Percentiles rank a stretch among this genome's conserved stretches.
These are phyloP conservation scores for Meloe dianella DNA, from an alignment of 2,888 invertebrate genomes.

Conservation along the genomic window DNA sequence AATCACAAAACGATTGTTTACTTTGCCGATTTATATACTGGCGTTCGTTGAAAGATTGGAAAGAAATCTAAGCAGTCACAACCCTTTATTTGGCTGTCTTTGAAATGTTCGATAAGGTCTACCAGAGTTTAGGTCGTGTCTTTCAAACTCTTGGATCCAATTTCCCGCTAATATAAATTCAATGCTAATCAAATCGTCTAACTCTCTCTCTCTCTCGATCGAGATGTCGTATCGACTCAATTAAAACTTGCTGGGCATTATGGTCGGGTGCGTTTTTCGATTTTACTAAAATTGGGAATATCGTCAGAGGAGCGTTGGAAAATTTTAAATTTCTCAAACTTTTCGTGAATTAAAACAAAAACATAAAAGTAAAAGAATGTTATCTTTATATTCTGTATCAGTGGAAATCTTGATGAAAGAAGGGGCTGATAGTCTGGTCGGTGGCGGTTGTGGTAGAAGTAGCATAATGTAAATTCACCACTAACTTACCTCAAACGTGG, in stretches of 20 bases:
- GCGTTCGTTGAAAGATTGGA: constrained; percentile 38
- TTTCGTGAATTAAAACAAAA: neutral
- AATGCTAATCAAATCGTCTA: constrained; percentile 18
- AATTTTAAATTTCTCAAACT: neutral
- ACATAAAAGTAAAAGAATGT: neutral
- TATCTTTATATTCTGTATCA: constrained; percentile 3
- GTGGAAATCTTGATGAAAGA: neutral
- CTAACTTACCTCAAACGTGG: neutral
- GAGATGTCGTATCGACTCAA: neutral
- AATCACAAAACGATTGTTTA: constrained; percentile 49
- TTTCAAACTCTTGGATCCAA: constrained; percentile 7
- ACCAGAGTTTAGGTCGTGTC: constrained; percentile 13
- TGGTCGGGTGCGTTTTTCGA: neutral
- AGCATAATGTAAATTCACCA: neutral
- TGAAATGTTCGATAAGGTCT: constrained; percentile 13
- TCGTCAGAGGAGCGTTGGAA: neutral
- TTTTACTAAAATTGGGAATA: neutral
- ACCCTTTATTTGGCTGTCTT: constrained; percentile 46
- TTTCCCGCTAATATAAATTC: constrained; percentile 2
- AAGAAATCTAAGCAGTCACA: constrained; percentile 31
- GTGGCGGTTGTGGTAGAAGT: too few species aligned
- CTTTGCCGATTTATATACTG: constrained; percentile 52
- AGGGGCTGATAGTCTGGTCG: neutral
- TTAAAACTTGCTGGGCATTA: constrained; percentile 2
- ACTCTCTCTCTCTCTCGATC: neutral